Conservation (phyloP, 2,113 vertebrate species). For the Xerus inauris region DNA sequence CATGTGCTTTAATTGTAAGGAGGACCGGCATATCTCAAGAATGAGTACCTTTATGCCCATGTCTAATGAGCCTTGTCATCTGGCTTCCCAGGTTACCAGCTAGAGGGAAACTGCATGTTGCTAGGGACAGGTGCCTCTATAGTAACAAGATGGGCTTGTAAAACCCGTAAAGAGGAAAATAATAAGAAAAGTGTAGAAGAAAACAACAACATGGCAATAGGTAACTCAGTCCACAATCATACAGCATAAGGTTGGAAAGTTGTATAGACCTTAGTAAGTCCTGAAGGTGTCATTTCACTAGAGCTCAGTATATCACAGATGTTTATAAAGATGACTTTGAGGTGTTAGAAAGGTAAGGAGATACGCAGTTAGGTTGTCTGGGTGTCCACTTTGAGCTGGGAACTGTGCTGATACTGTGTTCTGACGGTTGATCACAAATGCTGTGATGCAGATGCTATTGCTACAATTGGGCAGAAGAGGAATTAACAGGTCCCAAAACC, state of each 20-base stretch:
- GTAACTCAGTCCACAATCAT: neutral
- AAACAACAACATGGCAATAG: neutral
- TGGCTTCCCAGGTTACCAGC: neutral
- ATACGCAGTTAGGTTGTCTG: neutral
- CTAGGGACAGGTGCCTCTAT: neutral
- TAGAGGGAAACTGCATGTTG: neutral
- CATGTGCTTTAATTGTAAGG: neutral
- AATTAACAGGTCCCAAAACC: neutral
- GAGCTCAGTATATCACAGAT: neutral
- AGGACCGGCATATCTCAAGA: neutral
- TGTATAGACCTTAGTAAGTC: fast-evolving
- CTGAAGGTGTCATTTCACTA: neutral
- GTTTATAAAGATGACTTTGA: neutral
- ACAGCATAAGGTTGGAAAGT: neutral
- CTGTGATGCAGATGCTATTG: neutral
- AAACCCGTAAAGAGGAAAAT: neutral
- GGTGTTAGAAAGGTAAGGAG: neutral
- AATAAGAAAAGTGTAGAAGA: neutral
- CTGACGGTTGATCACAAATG: neutral
- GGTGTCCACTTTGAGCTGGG: neutral
- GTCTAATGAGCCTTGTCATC: neutral
- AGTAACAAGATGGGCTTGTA: neutral
- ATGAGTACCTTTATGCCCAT: neutral
- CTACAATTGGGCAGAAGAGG: neutral
- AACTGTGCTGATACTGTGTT: neutral